Evolutionary conservation across 2,113 vertebrate genomes (phyloP).

Genomic region (Rutilus rutilus): DNA sequence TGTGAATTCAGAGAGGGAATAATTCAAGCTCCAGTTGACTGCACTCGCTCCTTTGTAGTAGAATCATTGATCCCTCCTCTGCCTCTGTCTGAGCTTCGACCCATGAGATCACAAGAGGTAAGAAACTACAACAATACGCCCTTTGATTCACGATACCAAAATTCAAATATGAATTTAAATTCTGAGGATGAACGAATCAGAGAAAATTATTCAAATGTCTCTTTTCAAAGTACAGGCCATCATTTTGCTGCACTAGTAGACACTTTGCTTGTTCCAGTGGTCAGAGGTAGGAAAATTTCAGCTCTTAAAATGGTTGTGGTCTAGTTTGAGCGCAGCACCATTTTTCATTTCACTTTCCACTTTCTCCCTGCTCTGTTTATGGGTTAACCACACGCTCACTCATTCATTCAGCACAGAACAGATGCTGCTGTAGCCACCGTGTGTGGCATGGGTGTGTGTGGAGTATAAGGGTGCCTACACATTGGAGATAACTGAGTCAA

Average conservation of each 20-base stretch:
- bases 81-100: not conserved
- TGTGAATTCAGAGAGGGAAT: not conserved
- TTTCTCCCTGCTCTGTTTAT: constrained; percentile 41
- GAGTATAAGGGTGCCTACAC: not conserved
- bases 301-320: constrained; percentile 46
- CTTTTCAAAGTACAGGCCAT: not conserved
- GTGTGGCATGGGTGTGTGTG: not conserved
- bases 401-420: constrained; percentile 34
- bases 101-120: not conserved
- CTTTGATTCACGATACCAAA: not conserved
- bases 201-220: not conserved
- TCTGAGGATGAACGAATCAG: not conserved
- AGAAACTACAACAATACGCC: not conserved
- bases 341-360: constrained; percentile 50
- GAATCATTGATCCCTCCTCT: not conserved
- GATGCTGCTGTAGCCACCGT: constrained; percentile 18
- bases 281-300: constrained; percentile 43
- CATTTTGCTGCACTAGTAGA: constrained; percentile 11
- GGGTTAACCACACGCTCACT: constrained; percentile 45
- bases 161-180: not conserved
- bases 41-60: not conserved
- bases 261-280: constrained; percentile 33
- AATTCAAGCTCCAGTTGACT: not conserved
- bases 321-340: constrained; percentile 11
- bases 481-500: not conserved